Conservation (phyloP, 2,113 vertebrate genomes). For the Oreochromis spilurus region DNA sequence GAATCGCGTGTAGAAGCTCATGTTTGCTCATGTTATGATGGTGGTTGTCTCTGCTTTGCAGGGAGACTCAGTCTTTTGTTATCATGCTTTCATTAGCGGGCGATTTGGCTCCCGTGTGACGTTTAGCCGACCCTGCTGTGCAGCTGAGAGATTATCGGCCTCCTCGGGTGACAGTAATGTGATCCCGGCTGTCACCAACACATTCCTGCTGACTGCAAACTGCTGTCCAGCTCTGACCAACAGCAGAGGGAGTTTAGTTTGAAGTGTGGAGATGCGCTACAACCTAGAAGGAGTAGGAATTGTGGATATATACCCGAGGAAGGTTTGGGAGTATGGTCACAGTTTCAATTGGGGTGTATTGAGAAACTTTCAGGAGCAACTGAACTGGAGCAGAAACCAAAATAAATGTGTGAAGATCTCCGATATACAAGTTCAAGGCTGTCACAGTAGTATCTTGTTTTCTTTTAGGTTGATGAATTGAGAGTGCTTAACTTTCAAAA, state of each 20-base stretch:
- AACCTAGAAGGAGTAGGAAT: background rate
- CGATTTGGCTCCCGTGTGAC: background rate
- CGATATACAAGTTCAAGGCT: background rate
- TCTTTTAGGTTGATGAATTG: background rate
- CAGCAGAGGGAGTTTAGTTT: background rate
- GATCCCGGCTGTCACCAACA: conserved; percentile 24
- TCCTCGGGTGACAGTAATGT: conserved; percentile 37
- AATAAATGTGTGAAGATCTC: background rate
- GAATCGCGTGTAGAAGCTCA: background rate
- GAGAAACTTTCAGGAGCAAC: background rate
- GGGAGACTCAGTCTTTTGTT: background rate
- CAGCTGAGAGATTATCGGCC: conserved; percentile 11
- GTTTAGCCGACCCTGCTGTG: background rate
- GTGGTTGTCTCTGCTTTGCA: background rate
- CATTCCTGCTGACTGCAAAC: background rate
- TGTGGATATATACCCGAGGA: background rate
- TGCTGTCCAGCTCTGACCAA: background rate
- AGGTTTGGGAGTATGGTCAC: background rate
- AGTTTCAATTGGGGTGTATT: background rate
- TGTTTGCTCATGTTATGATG: background rate
- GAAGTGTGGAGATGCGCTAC: background rate
- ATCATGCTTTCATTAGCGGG: conserved; percentile 1
- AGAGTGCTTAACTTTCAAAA: background rate
- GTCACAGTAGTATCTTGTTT: background rate
- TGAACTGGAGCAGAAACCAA: background rate